Base-by-base conservation (phyloP, 2,797 vertebrate genomes). In the Diplodus sargus region DNA sequence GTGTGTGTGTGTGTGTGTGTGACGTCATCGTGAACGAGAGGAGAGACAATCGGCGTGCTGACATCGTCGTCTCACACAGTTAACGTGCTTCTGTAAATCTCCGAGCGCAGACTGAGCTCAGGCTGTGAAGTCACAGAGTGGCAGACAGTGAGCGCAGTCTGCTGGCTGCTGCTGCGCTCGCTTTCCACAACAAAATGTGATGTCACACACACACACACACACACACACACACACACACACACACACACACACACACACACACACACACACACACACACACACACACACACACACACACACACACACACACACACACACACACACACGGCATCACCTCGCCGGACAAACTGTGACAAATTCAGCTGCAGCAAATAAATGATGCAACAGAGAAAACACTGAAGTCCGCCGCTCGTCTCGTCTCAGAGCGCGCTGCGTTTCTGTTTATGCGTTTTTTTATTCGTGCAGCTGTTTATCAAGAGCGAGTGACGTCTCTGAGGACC, bases 301-400 rank as follows among this genome's bases (percentile, higher is more conserved):
- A 34, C 34, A 34, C 6, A 34, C 34, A 34, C 34, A 34, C 5
- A n/a, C n/a, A n/a, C n/a, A n/a, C n/a, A n/a, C n/a, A n/a, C n/a
- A n/a, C n/a, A n/a, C n/a, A n/a, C n/a, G n/a, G 74, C 43, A 51
- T 80, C 74, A 75, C 74, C 79, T 63, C 57, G 22, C 79, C 1
- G 53, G 73, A 77, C 57, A 18, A 48, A 42, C 83, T 12, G 74
- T 62, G 76, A 84, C 83, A 75, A 73, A 57, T 75, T 85, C 68
- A 34, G 82, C 75, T 34, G 81, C 85, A 78, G 60, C 62, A 90
- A 94, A 93, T 73, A 91, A 76, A 92, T 92, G 83, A 94, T 78
- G 88, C 81, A 84, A 93, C 48, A 62, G 16, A 70, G 78, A 80
- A 85, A 90, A 92, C 66, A 73, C 3, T n/a, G 23, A n/a, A 52